Base-by-base conservation (phyloP, 2,888 invertebrate species). In the Noctua comes region DNA sequence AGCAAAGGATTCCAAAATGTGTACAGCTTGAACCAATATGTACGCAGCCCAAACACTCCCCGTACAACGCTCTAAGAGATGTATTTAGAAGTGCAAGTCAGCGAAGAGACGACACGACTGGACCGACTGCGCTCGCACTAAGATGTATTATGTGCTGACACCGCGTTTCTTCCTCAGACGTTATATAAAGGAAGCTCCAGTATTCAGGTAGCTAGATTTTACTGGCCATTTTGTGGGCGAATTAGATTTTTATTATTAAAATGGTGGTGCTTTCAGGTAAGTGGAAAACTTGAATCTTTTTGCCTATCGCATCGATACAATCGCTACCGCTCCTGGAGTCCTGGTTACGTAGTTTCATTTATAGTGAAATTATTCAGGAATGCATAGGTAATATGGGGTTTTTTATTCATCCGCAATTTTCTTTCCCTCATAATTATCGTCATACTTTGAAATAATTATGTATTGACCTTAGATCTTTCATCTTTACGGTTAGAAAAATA, bases 51-150 rank as follows among this genome's bases (percentile, higher is more conserved):
- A 83, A 79, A 79, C 64, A 72, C 71, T 74, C 48, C 31, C 71
- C 48, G 48, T 51, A 62, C 75, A 82, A 27, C 72, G 51, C 68
- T 77, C 64, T 73, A 79, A 75, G 86, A 85, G 85, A 82, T 85
- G 84, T 85, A 79, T 85, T 77, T 85, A 82, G 85, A 85, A 85
- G 82, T 85, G 85, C 85, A 85, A 85, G 85, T 85, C 85, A 85
- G 85, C 85, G 74, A 66, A 82, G 64, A 72, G 74, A 64, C 85
- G 86, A 85, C 85, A 79, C 71, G 86, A 82, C 82, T 76, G 85
- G 85, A 82, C 84, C 84, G 78, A 85, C 79, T 85, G 85, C 85
- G 85, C 82, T 85, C 84, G 76, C 82, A 79, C 79, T 54, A 85
- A 85, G 85, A 85, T 82, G 66, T 85, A 85, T 85, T 85, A 85